Evolutionary conservation across 2,113 vertebrate genomes (phyloP).

Genomic region (Nanger granti): DNA sequence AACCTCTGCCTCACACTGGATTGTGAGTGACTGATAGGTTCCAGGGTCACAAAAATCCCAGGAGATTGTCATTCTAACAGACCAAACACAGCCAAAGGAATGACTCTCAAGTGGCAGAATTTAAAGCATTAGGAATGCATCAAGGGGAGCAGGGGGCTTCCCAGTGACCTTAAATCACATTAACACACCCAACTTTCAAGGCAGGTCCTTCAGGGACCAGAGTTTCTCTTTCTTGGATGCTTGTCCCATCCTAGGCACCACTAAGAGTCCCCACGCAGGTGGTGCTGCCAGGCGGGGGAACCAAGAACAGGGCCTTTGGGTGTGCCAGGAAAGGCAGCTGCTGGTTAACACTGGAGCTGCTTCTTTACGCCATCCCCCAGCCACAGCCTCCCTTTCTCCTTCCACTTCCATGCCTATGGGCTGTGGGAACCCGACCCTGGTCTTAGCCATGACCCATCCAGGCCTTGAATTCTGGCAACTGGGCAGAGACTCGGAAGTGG

Average conservation of each 20-base stretch:
- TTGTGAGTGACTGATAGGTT: not conserved
- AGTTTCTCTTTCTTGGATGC: not conserved
- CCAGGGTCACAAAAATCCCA: not conserved
- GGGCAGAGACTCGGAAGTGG: not conserved
- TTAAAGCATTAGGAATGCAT: not conserved
- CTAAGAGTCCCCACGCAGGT: rapidly evolving
- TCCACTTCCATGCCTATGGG: not conserved
- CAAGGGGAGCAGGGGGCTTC: not conserved
- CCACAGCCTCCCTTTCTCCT: not conserved
- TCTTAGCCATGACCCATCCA: not conserved
- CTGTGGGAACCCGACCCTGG: rapidly evolving
- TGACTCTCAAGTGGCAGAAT: not conserved
- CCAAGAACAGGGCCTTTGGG: rapidly evolving
- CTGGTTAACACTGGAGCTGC: not conserved
- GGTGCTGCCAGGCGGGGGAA: not conserved
- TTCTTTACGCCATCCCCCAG: not conserved
- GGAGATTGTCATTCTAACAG: not conserved
- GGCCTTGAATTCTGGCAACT: not conserved
- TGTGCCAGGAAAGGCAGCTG: not conserved
- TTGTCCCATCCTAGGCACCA: not conserved
- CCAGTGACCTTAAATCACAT: not conserved
- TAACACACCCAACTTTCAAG: not conserved
- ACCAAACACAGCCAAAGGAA: not conserved
- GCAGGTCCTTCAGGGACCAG: not conserved
- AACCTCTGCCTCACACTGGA: not conserved